Base-by-base conservation (phyloP, 2,888 invertebrate genomes). In the Melanargia galathea region DNA sequence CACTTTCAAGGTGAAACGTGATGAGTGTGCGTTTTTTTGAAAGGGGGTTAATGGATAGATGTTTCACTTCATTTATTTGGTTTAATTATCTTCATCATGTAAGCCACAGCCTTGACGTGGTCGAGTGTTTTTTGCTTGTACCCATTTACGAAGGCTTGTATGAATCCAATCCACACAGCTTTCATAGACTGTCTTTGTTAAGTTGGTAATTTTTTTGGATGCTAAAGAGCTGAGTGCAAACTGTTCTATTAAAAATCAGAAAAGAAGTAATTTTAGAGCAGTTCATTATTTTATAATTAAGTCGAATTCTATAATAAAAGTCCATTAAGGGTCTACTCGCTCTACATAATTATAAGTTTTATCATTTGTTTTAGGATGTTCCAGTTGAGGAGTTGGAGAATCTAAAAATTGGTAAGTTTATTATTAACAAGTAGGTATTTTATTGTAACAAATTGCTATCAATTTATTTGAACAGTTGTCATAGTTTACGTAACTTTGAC, bases 331-430 rank as follows among this genome's bases (percentile, higher is more conserved):
- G 10, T 43, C 5, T n/a, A 2, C 5, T 40, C 7, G 16, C 16
- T 18, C 16, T 16, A 40, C 40, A 40, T 2, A 13, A 4, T 0
- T n/a, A 43, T 10, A n/a, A n/a, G n/a, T 5, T 7, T 48, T 3
- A 20, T 52, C 64, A 62, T 75, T 76, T 78, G 73, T 87, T 88
- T 43, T 79, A 90, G 90, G 90, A 90, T 67, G 78, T 84, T 49
- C 87, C 89, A 0, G 90, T 90, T 4, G 86, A 87, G 68, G 86
- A 90, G 70, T 71, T 90, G 68, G 88, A 90, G 70, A 88, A 89
- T 67, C 76, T 90, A 13, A 90, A 90, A 81, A 71, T 80, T 63
- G 87, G 89, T 89, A 60, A 85, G 86, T 45, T 11, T 10, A 20
- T 18, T 43, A n/a, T n/a, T n/a, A n/a, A n/a, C n/a, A n/a, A 3